Conservation (phyloP, 30 jellyfish, hydroid and myxozoan genomes). For the Aurelia coerulea region DNA sequence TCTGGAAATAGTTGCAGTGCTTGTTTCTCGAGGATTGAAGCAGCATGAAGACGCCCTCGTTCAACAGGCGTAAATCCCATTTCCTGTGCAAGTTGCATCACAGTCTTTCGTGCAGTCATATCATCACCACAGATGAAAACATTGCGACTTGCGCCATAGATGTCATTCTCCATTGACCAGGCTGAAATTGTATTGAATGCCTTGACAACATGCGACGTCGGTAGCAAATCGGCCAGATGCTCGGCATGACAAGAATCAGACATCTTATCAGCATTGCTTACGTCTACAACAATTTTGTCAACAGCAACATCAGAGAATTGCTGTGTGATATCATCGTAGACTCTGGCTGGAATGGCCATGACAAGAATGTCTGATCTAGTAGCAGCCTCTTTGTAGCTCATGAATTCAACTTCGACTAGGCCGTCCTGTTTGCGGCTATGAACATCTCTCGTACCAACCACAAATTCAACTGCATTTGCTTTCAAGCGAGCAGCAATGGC, state of each 20-base stretch:
- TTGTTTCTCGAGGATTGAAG: slow-evolving; percentile 51
- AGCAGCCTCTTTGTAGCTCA: slow-evolving; percentile 49
- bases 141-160: slow-evolving; percentile 65
- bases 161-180: slow-evolving; percentile 63
- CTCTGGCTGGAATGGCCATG: slow-evolving; percentile 49
- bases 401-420: too few relatives aligned
- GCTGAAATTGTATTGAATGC: slow-evolving; percentile 84
- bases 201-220: slow-evolving; percentile 61
- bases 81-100: slow-evolving; percentile 63
- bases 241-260: slow-evolving; percentile 60
- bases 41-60: slow-evolving; percentile 69
- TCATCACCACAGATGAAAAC: slow-evolving; percentile 53
- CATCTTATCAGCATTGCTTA: slow-evolving; percentile 54
- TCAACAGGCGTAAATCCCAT: slow-evolving; percentile 80
- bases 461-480: neutral
- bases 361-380: slow-evolving; percentile 47
- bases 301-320: slow-evolving; percentile 11
- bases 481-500: slow-evolving; percentile 55
- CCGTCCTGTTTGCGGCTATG: too few relatives aligned
- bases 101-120: neutral
- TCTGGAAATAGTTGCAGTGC: slow-evolving; percentile 53
- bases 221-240: slow-evolving; percentile 49
- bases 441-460: neutral
- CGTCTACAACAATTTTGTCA: slow-evolving; percentile 77
- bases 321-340: slow-evolving; percentile 28